Percentiles rank a stretch among this genome's conserved stretches.
phyloP scores from a whole-genome alignment of 2,797 vertebrate species.

The Hypotaenidia philippensis region DNA sequence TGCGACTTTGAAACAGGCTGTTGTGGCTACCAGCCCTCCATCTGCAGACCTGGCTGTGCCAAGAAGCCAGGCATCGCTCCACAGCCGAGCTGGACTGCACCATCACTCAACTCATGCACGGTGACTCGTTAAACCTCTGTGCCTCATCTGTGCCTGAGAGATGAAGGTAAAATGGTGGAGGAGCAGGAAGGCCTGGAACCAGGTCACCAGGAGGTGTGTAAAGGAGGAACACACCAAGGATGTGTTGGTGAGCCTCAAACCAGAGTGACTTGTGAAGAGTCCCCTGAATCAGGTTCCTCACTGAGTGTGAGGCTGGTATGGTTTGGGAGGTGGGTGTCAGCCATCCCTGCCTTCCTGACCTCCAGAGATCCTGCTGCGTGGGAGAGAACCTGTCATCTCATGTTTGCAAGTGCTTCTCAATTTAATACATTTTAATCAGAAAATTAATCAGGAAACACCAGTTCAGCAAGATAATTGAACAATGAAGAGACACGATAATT shows the following conservation, averaged over 20 bases:
- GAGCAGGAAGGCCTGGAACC: not conserved
- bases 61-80: fast-evolving
- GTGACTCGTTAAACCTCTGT: fast-evolving
- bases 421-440: constrained; percentile 84
- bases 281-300: fast-evolving
- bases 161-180: fast-evolving
- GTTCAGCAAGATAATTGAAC: constrained; percentile 85
- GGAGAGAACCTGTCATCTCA: constrained; percentile 54
- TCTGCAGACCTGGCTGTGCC: not conserved
- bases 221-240: not conserved
- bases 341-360: not conserved
- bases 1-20: not conserved
- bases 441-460: constrained; percentile 86
- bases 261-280: fast-evolving
- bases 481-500: constrained; percentile 84
- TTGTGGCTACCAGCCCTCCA: fast-evolving
- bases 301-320: no score
- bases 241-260: fast-evolving
- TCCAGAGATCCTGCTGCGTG: not conserved
- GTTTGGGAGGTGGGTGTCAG: not conserved
- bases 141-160: fast-evolving
- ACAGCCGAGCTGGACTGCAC: not conserved
- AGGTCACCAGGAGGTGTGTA: not conserved
- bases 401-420: constrained; percentile 69
- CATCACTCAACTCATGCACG: fast-evolving